Evolutionary conservation across 2,888 invertebrate genomes (phyloP), one percentile per base, ranked within the genome.

Genomic region (Eudasyphora cyanicolor): DNA sequence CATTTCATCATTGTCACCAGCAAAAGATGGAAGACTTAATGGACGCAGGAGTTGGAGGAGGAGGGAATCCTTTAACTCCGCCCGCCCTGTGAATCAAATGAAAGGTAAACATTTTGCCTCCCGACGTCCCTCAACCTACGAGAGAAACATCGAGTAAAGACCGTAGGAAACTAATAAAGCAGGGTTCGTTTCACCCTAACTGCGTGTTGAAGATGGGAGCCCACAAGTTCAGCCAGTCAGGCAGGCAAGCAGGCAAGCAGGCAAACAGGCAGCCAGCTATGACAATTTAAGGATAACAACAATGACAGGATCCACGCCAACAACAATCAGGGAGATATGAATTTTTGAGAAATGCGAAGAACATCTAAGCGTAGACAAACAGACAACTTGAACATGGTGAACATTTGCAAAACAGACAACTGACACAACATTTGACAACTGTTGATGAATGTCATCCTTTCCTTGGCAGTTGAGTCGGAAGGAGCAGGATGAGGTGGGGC

Each of bases 381-480:
- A 45, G 60, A 73, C 49, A 38, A 45, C 24, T 38, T 21, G 1
- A 76, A 79, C 29, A 76, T 62, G 51, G 71, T 29, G 69, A 76
- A 76, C 76, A 79, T 73, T 82, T 82, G 51, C 32, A 27, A 49
- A 71, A 70, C 74, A 70, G 74, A 80, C 76, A 83, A 70, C 67
- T 76, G 74, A 80, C 77, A 83, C 38, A 77, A 70, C 77, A 77
- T 77, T 83, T 80, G 77, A 80, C 76, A 83, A 83, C 83, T 83
- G 76, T 64, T 77, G 83, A 77, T 83, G 69, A 80, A 74, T 80
- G 74, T 27, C 67, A 24, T 79, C 73, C 24, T 45, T 8, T 4
- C 32, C 32, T 8, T n/a, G n/a, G 32, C 32, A 32, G 5, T 32
- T 4, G 32, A 32, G 8, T 32, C 5, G 32, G 32, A 32, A 32